Base-by-base conservation (phyloP, 2,797 vertebrate species). In the Sebastes kiyomatsui region DNA sequence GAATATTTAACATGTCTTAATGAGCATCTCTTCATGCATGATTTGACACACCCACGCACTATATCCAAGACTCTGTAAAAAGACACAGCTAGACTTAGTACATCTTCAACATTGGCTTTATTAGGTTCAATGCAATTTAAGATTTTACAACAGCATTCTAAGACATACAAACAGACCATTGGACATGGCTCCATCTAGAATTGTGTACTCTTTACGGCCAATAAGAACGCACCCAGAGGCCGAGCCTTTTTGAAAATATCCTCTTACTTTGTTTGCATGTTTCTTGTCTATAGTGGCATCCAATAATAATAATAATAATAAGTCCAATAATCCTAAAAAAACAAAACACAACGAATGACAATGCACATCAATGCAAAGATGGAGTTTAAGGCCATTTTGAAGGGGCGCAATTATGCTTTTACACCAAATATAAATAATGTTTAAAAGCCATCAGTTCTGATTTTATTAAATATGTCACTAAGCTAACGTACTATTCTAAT, bases 351-450 rank as follows among this genome's bases (percentile, higher is more conserved):
- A 87, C 60, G 16, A 87, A 82, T 84, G 91, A 92, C 91, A 79
- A 91, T 77, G 86, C 90, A 92, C 90, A 79, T 88, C 52, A 83
- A 90, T 84, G 79, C 90, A 92, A 88, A 85, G 30, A 80, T 89
- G 90, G 80, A 90, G 72, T 89, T 95, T 95, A 94, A 95, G 94
- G 94, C 94, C 91, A 92, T 95, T 90, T 90, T 80, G 85, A 93
- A 93, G 92, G 82, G 89, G 90, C 88, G 92, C 90, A 80, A 38
- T 61, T 77, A 82, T 83, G 81, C 46, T 88, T 89, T 86, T 89
- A 95, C 93, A 95, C 82, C 85, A 92, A 92, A 93, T 93, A 95
- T 95, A 96, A 95, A 94, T 93, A 93, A 94, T 86, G 87, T 92
- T 92, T 90, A 84, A 86, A 94, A 93, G 90, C 92, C 87, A 87